Evolutionary conservation across 2,113 vertebrate genomes (phyloP).

Genomic region (Pygoscelis adeliae): DNA sequence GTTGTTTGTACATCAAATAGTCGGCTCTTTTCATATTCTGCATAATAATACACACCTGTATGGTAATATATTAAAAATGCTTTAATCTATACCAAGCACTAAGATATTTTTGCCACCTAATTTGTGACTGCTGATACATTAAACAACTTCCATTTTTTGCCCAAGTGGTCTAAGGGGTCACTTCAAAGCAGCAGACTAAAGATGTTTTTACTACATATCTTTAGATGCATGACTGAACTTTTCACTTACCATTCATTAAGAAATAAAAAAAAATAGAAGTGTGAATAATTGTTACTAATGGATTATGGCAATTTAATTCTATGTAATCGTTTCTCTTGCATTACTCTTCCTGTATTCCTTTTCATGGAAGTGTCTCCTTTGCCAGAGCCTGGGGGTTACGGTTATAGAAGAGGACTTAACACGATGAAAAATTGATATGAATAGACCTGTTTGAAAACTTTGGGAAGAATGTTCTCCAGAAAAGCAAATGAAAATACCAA

Average conservation of each 20-base stretch:
- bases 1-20: neutral
- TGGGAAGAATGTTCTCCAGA: neutral
- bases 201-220: neutral
- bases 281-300: neutral
- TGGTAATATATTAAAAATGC: neutral
- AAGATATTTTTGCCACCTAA: neutral
- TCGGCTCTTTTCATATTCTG: neutral
- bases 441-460: neutral
- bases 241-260: neutral
- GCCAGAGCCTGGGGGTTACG: neutral
- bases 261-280: neutral
- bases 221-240: neutral
- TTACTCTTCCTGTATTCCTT: neutral
- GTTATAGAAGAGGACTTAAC: neutral
- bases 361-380: neutral
- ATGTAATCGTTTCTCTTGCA: neutral
- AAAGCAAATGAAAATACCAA: neutral
- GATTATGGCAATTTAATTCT: neutral
- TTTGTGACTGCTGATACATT: neutral
- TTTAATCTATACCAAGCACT: neutral
- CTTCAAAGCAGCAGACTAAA: neutral
- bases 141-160: neutral
- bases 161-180: neutral
- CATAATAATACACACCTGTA: neutral
- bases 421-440: neutral